Evolutionary conservation across 2,797 vertebrate species (phyloP), one percentile per base, ranked within the genome.

Genomic region (Etheostoma nigrum): DNA sequence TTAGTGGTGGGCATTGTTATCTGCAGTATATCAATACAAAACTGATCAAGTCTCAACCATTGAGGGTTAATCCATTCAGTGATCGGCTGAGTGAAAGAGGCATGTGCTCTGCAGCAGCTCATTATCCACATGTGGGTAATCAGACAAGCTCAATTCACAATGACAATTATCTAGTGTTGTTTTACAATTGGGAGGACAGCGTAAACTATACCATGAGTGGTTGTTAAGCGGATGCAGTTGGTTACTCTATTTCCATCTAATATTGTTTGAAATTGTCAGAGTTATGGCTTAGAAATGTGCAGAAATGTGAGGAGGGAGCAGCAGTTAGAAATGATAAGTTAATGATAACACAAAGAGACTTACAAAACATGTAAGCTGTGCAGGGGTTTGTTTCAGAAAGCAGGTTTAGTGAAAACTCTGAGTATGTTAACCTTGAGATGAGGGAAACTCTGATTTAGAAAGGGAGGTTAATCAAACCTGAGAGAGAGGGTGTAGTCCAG

Each of bases 81-180:
- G 33, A 36, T 9, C 40, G 1, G 52, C 11, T 12, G 45, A 21
- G 23, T 18, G 59, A 30, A 30, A n/a, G 51, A 54, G 27, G 36
- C 64, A 21, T 45, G 47, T 59, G 47, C 25, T 19, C 36, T 19
- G 49, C 61, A 44, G 57, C 16, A 18, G 49, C 65, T 86, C 70
- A 66, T 82, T 68, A 79, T 68, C 62, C 10, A 42, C 66, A 80
- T 72, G 58, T 45, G 49, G 49, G 15, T 42, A 66, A 80, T 67
- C 67, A 78, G 27, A 19, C 33, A 1, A 16, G n/a, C 57, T 70
- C 33, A 6, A 7, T 47, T 68, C 21, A 33, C 48, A 51, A 77
- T 59, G 67, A 67, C 57, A 60, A 40, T 23, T 40, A 40, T 51
- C 64, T 59, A 33, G 47, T 47, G 6, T 44, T 47, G 25, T 12